Base-by-base conservation (phyloP, 2,797 vertebrate species). In the Iguana delicatissima region DNA sequence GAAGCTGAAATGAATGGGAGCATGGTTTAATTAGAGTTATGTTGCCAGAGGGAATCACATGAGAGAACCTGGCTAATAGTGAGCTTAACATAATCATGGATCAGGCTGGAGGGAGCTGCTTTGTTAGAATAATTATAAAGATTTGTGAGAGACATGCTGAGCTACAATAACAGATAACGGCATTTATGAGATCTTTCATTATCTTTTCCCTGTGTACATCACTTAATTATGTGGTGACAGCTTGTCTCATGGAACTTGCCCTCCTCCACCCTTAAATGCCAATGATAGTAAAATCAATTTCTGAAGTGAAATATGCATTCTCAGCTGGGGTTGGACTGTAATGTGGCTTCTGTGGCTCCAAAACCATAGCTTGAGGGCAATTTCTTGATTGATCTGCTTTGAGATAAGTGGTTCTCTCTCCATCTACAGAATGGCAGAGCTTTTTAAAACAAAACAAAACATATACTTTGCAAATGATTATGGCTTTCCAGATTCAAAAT, bases 311-410 rank as follows among this genome's bases (percentile, higher is more conserved):
- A 1, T 0, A 92, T 50, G 0, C 24, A 73, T 0, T 1, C 0
- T 1, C 1, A 59, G 0, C 18, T 76, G 83, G 73, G 46, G 62
- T 72, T 38, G 5, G 35, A 85, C 50, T 64, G 76, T 50, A 46
- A 38, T 0, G 0, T 0, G 13, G 35, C 82, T 57, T 64, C 38
- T 0, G 0, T 2, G 4, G 12, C 10, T 59, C 16, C 0, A 0
- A 74, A 42, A 18, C 62, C 26, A 0, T 0, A 0, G 24, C 83
- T 88, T 4, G 24, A 64, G 35, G 88, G 52, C 14, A 24, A 1
- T 52, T 88, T 64, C 59, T 8, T 80, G 74, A 88, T 72, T 83
- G 38, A 16, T 57, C 50, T 81, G 77, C 84, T 94, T 87, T 29
- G 80, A 92, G 86, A 32, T 74, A 64, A 0, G 18, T 18, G 73